Evolutionary conservation across 2,797 vertebrate species (phyloP), one percentile per base, ranked within the genome.

Genomic region (Trachurus trachurus): DNA sequence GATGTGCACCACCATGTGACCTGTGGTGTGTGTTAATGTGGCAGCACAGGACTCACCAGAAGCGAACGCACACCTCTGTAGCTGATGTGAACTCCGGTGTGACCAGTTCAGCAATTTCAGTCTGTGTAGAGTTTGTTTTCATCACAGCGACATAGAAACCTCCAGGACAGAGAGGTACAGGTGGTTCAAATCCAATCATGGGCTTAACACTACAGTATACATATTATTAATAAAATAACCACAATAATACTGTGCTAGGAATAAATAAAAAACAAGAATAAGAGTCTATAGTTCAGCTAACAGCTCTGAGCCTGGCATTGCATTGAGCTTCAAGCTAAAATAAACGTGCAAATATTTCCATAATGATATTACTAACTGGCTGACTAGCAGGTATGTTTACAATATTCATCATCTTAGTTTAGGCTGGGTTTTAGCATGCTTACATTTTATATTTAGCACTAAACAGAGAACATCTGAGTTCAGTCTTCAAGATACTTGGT

Each of bases 91-190:
- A 67, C 58, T 85, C 67, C 34, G 92, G 86, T 13, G 94, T 88
- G 62, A 95, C 81, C 58, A 96, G 86, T 74, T 93, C 84, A 76
- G 93, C 92, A 2, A 65, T 71, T 67, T 88, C 82, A 34, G 1
- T 1, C 54, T 87, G 59, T 13, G 75, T 44, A 7, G 87, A 59
- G 29, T 74, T 65, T 17, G 85, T 78, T 21, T 7, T 62, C 57
- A 73, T 68, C 26, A 91, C 89, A 71, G 75, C 88, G 91, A 94
- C 64, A 71, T 87, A 95, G 85, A 92, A 94, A 71, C 95, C 95
- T 96, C 29, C 1, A 78, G 67, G 26, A 80, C 8, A 63, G 1
- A 57, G 3, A 45, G 44, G 52, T 22, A 64, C 1, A 71, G 53
- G 5, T 26, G 8, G 22, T 59, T 66, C 4, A 59, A 52, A 53